Base-by-base conservation (phyloP, 1,140 invertebrate genomes). In the Leptinotarsa texana region DNA sequence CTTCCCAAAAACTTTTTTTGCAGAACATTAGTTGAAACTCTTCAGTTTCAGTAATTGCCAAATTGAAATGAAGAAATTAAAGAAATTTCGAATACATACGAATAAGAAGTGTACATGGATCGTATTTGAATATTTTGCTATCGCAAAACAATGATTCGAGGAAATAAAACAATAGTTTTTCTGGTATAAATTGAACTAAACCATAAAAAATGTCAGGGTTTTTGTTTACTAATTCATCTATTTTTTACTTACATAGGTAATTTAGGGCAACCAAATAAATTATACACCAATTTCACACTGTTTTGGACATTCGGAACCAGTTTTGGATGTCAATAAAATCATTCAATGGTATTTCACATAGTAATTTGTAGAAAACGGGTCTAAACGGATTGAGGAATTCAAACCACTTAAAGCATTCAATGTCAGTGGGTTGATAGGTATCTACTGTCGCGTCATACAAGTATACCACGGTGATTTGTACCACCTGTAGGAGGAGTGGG, bases 381-480 rank as follows among this genome's bases (percentile, higher is more conserved):
- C 33, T 42, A 57, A 57, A 57, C 51, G 15, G 15, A 18, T 18
- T 18, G 51, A 57, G 51, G n/a, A 18, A 57, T 57, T 57, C 51
- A 15, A 57, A 57, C 51, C 2, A 57, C n/a, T 57, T 18, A 18
- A 57, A 57, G 13, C 3, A 57, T 57, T 57, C 51, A 18, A 57
- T 57, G 51, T 57, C 51, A 57, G 51, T 57, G 51, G 51, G 51
- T 57, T 57, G 51, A 13, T 57, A 18, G 51, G 51, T 57, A 57
- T 5, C 51, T 15, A 57, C 51, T 57, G n/a, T 57, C 4, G 51
- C 51, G 51, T 57, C 51, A 57, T 57, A 57, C 51, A 57, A 17
- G n/a, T 18, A 57, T 42, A 18, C 13, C n/a, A 57, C 15, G 51
- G 15, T 17, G 51, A 18, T 15, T 57, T 57, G 51, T 15, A 57